Percentiles rank a stretch among this genome's conserved stretches.
Conservation (phyloP, 2,888 invertebrate genomes). For the Scrobipalpa atriplicella region DNA sequence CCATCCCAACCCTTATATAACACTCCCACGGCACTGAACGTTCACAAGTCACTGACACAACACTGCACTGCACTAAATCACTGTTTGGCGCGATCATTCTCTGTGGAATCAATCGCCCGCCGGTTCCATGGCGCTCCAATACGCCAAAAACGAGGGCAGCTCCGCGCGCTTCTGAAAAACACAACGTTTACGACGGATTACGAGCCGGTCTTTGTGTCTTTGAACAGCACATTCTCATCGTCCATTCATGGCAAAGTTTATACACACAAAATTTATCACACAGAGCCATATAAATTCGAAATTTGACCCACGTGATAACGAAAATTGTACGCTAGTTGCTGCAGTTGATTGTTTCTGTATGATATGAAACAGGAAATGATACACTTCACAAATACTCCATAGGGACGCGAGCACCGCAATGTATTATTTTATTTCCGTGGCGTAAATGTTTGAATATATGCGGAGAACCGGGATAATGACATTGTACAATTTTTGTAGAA, state of each 20-base stretch:
- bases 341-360: slow-evolving; percentile 76
- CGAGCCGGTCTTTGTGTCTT: slow-evolving; percentile 62
- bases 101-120: slow-evolving; percentile 60
- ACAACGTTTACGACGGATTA: slow-evolving; percentile 68
- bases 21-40: slow-evolving; percentile 47
- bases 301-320: slow-evolving; percentile 82
- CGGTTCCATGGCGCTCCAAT: slow-evolving; percentile 64
- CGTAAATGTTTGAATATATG: slow-evolving; percentile 31
- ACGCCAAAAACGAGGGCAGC: slow-evolving; percentile 51
- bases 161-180: slow-evolving; percentile 76
- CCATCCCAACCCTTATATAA: slow-evolving; percentile 75
- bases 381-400: slow-evolving; percentile 65
- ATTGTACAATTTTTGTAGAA: slow-evolving; percentile 58
- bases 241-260: slow-evolving; percentile 37
- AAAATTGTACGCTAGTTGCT: slow-evolving; percentile 74
- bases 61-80: slow-evolving; percentile 57
- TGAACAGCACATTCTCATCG: slow-evolving; percentile 41
- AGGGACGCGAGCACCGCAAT: slow-evolving; percentile 36
- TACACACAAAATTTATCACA: slow-evolving; percentile 44
- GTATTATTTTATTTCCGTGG: slow-evolving; percentile 35
- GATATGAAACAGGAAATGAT: slow-evolving; percentile 79
- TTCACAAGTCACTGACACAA: slow-evolving; percentile 59
- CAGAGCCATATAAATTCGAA: slow-evolving; percentile 61
- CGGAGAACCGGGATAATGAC: slow-evolving; percentile 48
- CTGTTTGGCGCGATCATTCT: slow-evolving; percentile 53